Percentiles rank a stretch among this genome's conserved stretches.
phyloP scores from a whole-genome alignment of 1,140 invertebrate genomes.

The Centruroides sculpturatus region DNA sequence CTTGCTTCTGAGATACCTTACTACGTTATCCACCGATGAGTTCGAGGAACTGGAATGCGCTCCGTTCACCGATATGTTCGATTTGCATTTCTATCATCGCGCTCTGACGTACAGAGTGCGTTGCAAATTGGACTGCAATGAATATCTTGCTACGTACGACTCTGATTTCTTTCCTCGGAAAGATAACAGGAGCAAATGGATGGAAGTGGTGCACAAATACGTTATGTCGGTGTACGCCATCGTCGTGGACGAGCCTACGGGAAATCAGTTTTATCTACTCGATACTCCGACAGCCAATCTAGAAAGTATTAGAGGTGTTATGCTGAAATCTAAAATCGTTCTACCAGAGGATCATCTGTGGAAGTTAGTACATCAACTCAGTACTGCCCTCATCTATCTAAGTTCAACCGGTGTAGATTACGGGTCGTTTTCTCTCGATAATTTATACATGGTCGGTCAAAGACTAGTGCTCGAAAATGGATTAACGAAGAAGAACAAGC shows the following conservation, averaged over 20 bases:
- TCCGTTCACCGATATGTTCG: slow-evolving; percentile 12
- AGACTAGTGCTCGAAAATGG: slow-evolving; percentile 14
- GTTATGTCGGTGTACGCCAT: slow-evolving; percentile 11
- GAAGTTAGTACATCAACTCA: slow-evolving; percentile 6
- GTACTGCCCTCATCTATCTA: slow-evolving; percentile 6
- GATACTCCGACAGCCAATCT: slow-evolving; percentile 7
- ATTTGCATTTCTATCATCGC: slow-evolving; percentile 12
- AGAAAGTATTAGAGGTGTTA: slow-evolving; percentile 9
- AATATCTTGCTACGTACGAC: slow-evolving; percentile 14
- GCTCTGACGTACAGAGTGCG: slow-evolving; percentile 13
- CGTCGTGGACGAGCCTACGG: slow-evolving; percentile 9
- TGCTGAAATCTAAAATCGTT: slow-evolving; percentile 2
- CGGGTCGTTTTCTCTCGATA: slow-evolving; percentile 10
- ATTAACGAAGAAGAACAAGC: not conserved
- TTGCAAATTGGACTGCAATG: slow-evolving; percentile 5
- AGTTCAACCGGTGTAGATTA: slow-evolving; percentile 5
- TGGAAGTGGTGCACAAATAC: slow-evolving; percentile 10
- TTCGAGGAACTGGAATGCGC: slow-evolving; percentile 16
- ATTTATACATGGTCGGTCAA: slow-evolving; percentile 11
- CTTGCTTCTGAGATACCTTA: not conserved
- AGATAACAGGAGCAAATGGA: slow-evolving; percentile 5
- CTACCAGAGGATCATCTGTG: slow-evolving; percentile 8
- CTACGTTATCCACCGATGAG: slow-evolving; percentile 9
- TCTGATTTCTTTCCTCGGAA: not conserved
- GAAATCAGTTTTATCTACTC: slow-evolving; percentile 14